Base-by-base conservation (phyloP, 2,888 invertebrate species). In the Cheilosia grossa region DNA sequence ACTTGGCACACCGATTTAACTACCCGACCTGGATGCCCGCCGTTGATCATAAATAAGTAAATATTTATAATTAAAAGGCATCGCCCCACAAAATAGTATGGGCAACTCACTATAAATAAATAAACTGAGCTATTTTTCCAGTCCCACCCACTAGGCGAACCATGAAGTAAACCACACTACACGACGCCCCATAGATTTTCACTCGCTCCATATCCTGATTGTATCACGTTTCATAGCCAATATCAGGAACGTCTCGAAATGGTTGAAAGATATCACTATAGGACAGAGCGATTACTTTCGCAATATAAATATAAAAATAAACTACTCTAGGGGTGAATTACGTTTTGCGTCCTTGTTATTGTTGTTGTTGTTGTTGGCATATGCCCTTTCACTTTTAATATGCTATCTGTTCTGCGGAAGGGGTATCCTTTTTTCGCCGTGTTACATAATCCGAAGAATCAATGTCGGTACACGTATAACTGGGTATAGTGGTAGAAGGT, bases 201-300 rank as follows among this genome's bases (percentile, higher is more conserved):
- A 54, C 58, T 61, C 49, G 53, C 67, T 69, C 49, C 37, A 24
- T 33, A 9, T 17, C 47, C 42, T 75, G 74, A 80, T 83, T 83
- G 80, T 75, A 83, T 83, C 83, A 83, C 83, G 83, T 83, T 80
- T 80, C 74, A 80, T 66, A 80, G 74, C 53, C 83, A 75, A 79
- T 79, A 67, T 82, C 61, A 66, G 73, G 27, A 79, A 75, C 51
- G 79, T 74, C 79, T 83, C 54, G 74, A 44, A 69, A 83, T 70
- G 70, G 80, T 54, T 67, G 74, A 80, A 74, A 73, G 79, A 80
- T 73, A 83, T 80, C 73, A 53, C 83, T 61, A 59, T 54, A 70
- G 64, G 73, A 69, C 79, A 74, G 21, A 21, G 73, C 74, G 69
- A 80, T 83, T 70, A 79, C 56, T 44, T 24, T 79, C 63, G 63